Base-by-base conservation (phyloP, 2,888 invertebrate genomes). In the Drosophila multiciliata region DNA sequence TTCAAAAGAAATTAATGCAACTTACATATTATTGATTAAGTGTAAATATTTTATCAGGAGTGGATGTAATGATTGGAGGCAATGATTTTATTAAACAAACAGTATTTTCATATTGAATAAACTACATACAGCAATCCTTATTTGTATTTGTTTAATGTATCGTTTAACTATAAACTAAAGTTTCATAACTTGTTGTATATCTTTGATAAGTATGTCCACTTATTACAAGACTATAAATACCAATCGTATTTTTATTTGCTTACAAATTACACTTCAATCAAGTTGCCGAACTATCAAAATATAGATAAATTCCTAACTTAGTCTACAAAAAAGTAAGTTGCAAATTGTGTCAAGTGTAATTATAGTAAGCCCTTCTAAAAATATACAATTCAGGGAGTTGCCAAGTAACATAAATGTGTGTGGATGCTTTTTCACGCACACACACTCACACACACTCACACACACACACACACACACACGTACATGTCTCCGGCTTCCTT, bases 331-430 rank as follows among this genome's bases (percentile, higher is more conserved):
- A 66, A 78, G 61, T 61, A 64, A 70, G 66, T 67, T 69, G 53
- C 48, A 57, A 75, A 64, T 73, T 81, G 68, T 70, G 82, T 23
- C 70, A 70, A 78, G 80, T 78, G 80, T 78, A 80, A 80, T 80
- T 82, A 78, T 55, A 52, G 17, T 53, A 42, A 66, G 66, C 45
- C 52, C 63, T 35, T 50, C 36, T 49, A 8, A 26, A 40, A 40
- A 29, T 54, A 50, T 29, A 45, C 63, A 23, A 20, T 68, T 49
- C 70, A 73, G 70, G 76, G 66, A 70, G 60, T 36, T 65, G 52
- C 29, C 58, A 59, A 74, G 63, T 50, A 42, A 59, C 40, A 54
- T 26, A 26, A 26, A 26, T 26, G 26, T 26, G 26, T 26, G 26
- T 26, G 26, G 0, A 26, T 26, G 26, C 4, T 26, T 29, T 5